Percentiles rank a stretch among this genome's conserved stretches.
Conservation (phyloP, 2,797 vertebrate genomes). For the Poecile montanus region DNA sequence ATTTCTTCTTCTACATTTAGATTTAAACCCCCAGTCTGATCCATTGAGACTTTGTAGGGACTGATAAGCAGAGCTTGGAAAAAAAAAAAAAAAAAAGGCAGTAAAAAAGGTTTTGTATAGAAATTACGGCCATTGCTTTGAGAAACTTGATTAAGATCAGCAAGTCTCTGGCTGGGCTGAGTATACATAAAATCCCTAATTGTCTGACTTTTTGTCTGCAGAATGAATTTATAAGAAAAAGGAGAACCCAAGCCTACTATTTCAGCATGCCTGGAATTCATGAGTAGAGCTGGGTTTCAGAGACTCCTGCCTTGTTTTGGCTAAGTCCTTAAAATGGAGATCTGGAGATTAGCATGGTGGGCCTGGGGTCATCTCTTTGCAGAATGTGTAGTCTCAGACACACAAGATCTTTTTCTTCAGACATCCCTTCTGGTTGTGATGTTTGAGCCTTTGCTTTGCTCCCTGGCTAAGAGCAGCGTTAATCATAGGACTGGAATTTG, state of each 20-base stretch:
- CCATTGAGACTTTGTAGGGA: neutral
- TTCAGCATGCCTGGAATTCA: conserved; percentile 23
- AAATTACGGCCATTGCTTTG: neutral
- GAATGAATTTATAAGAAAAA: conserved; percentile 52
- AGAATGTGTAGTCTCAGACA: neutral
- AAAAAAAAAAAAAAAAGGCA: neutral
- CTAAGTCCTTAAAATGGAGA: conserved; percentile 46
- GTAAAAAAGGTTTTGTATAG: neutral
- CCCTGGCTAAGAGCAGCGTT: conserved; percentile 51
- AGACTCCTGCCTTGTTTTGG: conserved; percentile 44
- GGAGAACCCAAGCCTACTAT: conserved; percentile 36
- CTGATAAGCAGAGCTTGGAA: neutral
- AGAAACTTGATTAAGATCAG: conserved; percentile 50
- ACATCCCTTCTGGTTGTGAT: neutral
- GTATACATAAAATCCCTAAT: conserved; percentile 42
- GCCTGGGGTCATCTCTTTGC: conserved; percentile 26
- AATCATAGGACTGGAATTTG: conserved; percentile 65
- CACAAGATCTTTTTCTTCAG: conserved; percentile 45
- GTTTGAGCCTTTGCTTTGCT: conserved; percentile 51
- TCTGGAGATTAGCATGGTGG: conserved; percentile 21
- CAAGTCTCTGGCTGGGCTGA: conserved; percentile 17
- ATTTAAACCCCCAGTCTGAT: neutral
- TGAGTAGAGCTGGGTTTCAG: conserved; percentile 36
- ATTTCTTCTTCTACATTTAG: neutral
- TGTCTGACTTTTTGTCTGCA: conserved; percentile 52